phyloP scores from a whole-genome alignment of 2,113 vertebrate species.

The Typhlomys cinereus region DNA sequence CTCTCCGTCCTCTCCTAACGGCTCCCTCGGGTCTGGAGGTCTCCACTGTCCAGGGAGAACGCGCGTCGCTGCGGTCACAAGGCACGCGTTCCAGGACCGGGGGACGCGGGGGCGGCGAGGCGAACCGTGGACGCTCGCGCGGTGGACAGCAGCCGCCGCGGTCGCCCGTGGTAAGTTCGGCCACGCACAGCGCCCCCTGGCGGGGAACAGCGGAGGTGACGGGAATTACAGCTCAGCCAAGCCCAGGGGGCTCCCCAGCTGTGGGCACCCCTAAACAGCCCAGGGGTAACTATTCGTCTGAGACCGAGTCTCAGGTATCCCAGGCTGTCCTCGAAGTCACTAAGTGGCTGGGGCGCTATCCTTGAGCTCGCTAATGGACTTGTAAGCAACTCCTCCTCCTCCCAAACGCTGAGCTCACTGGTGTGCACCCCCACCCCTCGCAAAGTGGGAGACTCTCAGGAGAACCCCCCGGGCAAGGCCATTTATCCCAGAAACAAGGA shows the following conservation, averaged over 20 bases:
- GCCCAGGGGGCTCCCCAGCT: neutral
- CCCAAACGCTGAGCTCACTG: too few species aligned
- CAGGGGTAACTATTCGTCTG: too few species aligned
- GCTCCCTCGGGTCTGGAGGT: neutral
- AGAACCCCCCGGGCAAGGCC: neutral
- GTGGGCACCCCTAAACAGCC: too few species aligned
- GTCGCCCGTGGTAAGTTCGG: neutral
- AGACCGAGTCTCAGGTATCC: neutral
- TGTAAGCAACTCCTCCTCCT: neutral
- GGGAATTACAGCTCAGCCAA: too few species aligned
- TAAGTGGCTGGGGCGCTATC: neutral
- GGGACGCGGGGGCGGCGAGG: neutral
- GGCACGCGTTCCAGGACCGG: neutral
- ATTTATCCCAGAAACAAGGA: neutral
- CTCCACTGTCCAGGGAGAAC: conserved; percentile 23
- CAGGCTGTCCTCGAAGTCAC: neutral
- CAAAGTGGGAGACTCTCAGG: neutral
- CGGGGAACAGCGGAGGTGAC: neutral
- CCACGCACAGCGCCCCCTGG: neutral
- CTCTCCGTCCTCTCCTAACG: neutral
- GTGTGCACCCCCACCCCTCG: neutral
- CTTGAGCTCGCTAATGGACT: too few species aligned
- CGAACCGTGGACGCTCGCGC: neutral
- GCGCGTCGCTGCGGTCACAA: conserved; percentile 61
- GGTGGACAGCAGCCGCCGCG: neutral